phyloP scores from a whole-genome alignment of 2,113 vertebrate species.

The Condylura cristata region DNA sequence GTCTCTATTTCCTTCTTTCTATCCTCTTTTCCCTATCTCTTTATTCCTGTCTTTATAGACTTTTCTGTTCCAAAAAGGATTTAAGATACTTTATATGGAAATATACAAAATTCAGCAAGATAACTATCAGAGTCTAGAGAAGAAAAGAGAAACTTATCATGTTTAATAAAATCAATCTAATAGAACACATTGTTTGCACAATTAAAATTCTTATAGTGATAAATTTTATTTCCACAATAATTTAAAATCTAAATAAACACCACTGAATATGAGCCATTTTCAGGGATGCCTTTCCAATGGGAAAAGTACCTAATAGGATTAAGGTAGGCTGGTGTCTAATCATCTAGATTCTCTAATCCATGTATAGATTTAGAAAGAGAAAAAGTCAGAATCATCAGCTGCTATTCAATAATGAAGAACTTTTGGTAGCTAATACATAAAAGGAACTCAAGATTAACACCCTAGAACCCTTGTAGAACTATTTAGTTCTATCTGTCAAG shows the following conservation, averaged over 20 bases:
- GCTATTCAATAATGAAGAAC: not conserved
- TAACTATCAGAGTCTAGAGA: not conserved
- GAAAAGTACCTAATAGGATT: not conserved
- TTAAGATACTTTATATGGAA: not conserved
- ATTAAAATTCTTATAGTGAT: not conserved
- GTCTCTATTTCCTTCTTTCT: not conserved
- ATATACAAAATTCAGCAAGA: not conserved
- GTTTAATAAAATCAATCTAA: conserved; percentile 23
- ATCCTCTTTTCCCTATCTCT: not conserved
- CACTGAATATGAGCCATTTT: not conserved
- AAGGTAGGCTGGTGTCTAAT: not conserved
- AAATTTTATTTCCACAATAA: not conserved
- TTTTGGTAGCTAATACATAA: not conserved
- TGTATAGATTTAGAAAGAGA: not conserved
- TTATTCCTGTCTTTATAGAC: not conserved
- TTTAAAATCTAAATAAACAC: conserved; percentile 4
- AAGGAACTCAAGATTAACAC: not conserved
- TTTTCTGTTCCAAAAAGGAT: not conserved
- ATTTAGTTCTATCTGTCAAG: not conserved
- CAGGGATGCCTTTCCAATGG: not conserved
- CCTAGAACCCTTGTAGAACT: not conserved
- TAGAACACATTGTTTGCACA: not conserved
- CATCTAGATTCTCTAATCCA: not conserved
- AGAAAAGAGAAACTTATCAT: conserved; percentile 15
- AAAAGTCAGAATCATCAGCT: not conserved